Conservation (phyloP, 2,797 vertebrate species). For the Mormyrus hasselquistii region DNA sequence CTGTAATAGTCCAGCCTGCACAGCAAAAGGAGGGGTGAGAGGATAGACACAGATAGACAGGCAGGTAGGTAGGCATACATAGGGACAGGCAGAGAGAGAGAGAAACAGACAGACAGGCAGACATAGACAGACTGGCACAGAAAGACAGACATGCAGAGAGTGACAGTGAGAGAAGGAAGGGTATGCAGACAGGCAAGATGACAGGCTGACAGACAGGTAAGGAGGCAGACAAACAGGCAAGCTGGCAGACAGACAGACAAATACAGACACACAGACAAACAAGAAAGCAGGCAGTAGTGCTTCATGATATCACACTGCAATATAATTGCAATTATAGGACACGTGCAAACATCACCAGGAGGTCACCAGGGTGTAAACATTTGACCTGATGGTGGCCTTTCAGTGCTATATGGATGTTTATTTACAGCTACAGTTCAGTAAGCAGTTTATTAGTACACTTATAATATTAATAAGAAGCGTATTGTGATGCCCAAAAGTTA, state of each 20-base stretch:
- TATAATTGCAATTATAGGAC: not conserved
- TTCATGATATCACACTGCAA: not conserved
- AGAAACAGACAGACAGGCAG: not conserved
- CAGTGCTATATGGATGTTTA: not conserved
- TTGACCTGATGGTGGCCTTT: not conserved
- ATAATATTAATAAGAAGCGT: too few relatives aligned
- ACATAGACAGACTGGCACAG: not conserved
- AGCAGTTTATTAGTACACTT: too few relatives aligned
- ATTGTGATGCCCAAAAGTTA: too few relatives aligned
- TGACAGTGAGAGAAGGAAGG: not conserved
- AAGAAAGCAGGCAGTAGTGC: not conserved
- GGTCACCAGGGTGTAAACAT: not conserved
- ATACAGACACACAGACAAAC: too few relatives aligned
- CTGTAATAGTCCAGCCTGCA: slow-evolving; percentile 90
- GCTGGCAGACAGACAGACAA: too few relatives aligned
- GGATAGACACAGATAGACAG: not conserved
- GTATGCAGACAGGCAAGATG: not conserved
- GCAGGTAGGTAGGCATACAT: not conserved
- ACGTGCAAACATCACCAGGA: not conserved
- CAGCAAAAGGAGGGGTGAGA: not conserved
- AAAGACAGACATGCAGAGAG: not conserved
- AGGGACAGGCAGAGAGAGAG: not conserved
- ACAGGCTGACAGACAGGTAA: not conserved
- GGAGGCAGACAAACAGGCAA: too few relatives aligned
- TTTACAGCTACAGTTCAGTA: not conserved